Evolutionary conservation across 2,797 vertebrate genomes (phyloP), one percentile per base, ranked within the genome.

Genomic region (Smutsia temminckii): DNA sequence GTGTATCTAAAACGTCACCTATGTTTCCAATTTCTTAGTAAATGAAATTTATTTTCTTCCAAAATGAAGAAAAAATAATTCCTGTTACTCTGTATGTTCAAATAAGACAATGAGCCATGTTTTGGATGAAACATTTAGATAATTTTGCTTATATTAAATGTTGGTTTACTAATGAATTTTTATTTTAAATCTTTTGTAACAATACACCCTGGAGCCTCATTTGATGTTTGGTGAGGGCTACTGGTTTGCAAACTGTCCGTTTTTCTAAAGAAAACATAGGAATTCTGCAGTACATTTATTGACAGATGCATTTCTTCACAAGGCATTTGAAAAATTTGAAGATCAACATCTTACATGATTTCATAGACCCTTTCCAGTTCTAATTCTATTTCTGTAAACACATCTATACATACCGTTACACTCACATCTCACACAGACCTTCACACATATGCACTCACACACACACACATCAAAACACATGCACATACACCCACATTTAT

Each of bases 141-240:
- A 49, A 49, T 93, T 95, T 83, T 77, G 34, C 8, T 27, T 81
- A 29, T 37, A 71, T n/a, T 81, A 32, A 91, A 46, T 77, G 7
- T 68, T 29, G 34, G 10, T 68, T 72, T 86, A 64, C 40, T 81
- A 46, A 42, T 63, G 13, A 51, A 11, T 16, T 74, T 84, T 86
- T 25, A n/a, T 40, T 69, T 94, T 42, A 85, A 61, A 83, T 46
- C 46, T 46, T 75, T 75, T 75, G 23, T 23, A n/a, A 75, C 18
- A 34, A 23, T 75, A n/a, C 7, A 6, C 32, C 32, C 6, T 49
- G 20, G 18, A n/a, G 32, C 72, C 32, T 53, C 18, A 4, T 53
- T 75, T 32, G 18, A 14, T 75, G 6, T 75, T 75, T 75, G 32
- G 49, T 75, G 42, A 74, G 46, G 27, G 29, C 29, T 51, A 32